Evolutionary conservation across 2,888 invertebrate species (phyloP), one percentile per base, ranked within the genome.

Genomic region (Limnephilus marmoratus): DNA sequence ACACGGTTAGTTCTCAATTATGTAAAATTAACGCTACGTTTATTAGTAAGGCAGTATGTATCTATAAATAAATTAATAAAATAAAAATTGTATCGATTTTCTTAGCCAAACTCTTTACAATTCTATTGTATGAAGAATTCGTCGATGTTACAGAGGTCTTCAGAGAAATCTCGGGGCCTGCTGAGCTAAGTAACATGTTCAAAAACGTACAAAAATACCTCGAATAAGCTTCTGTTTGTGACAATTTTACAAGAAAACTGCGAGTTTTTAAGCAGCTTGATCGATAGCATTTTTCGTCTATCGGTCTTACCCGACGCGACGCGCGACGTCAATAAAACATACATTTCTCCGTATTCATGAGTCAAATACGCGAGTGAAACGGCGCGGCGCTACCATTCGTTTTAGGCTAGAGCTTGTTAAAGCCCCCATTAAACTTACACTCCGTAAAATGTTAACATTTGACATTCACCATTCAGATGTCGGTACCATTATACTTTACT

Each of bases 391-490:
- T 83, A 83, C 45, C 86, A 86, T 86, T 86, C 45, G 37, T 68
- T 68, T 68, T 68, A 68, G 68, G 68, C 68, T 68, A 68, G 68
- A 68, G 82, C 93, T 92, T 93, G 93, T 92, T 93, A 92, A 85
- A 81, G 87, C 41, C 86, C 34, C 90, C 93, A 90, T 93, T 93
- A 93, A 93, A 91, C 93, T 93, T 93, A 93, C 93, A 93, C 92
- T 91, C 92, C 92, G 93, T 93, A 93, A 93, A 93, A 93, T 93
- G 93, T 90, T 92, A 92, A 91, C 92, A 92, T 93, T 92, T 93
- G 93, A 93, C 93, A 93, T 93, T 92, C 92, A 91, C 92, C 90
- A 90, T 90, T 83, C 85, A 82, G 93, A 90, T 87, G 91, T 89
- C 92, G 85, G 83, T 49, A 81, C 91, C 93, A 81, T 93, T 93